A percentile compares a stretch with the other conserved stretches of the same genome.
Evolutionary conservation across 2,113 vertebrate genomes (phyloP).

Genomic region (Dolichallabes microphthalmus): DNA sequence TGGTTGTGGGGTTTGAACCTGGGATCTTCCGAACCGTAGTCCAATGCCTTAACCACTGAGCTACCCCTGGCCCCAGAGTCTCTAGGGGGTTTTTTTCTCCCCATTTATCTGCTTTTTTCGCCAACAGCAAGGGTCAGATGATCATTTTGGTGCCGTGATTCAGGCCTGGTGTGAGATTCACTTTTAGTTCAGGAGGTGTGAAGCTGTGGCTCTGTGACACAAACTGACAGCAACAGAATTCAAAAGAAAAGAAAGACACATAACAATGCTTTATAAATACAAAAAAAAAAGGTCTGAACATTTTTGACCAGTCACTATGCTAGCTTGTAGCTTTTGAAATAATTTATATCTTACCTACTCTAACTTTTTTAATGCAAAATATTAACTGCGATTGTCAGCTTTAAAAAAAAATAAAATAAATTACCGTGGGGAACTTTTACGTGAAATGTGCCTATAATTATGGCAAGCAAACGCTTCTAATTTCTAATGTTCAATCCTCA

Average conservation of each 20-base stretch:
- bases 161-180: background rate
- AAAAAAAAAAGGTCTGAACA: background rate
- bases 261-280: background rate
- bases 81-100: background rate
- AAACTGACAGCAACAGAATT: background rate
- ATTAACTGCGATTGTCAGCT: background rate
- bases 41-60: too few species aligned
- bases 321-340: background rate
- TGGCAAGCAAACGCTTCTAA: background rate
- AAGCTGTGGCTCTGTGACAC: background rate
- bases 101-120: background rate
- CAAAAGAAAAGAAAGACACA: background rate
- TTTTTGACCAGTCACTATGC: background rate
- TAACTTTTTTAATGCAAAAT: background rate
- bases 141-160: background rate
- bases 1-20: too few species aligned
- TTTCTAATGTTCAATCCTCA: background rate
- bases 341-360: background rate
- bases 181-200: background rate
- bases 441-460: background rate
- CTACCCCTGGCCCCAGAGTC: too few species aligned
- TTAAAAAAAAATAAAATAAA: background rate
- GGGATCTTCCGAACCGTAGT: too few species aligned
- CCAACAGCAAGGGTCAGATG: background rate
- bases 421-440: background rate